Evolutionary conservation across 2,113 vertebrate genomes (phyloP).

Genomic region (Chionodraco myersi): DNA sequence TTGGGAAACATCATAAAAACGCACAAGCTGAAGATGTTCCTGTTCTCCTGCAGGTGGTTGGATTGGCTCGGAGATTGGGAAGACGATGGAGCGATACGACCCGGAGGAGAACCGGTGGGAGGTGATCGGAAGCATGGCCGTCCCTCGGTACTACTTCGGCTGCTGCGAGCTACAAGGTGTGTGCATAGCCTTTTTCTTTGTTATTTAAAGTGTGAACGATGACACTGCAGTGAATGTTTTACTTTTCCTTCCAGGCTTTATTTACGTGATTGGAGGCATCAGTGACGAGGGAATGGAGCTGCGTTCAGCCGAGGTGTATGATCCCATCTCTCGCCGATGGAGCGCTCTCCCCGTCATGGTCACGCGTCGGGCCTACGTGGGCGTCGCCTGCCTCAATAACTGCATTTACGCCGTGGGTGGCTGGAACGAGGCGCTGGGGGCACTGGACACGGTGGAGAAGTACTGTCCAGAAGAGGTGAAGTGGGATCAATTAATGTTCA

Average conservation of each 20-base stretch:
- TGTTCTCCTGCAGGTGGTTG: slow-evolving; percentile 88
- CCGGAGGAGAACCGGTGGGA: slow-evolving; percentile 97
- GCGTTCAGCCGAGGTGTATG: slow-evolving; percentile 91
- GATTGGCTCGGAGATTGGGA: slow-evolving; percentile 97
- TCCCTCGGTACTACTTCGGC: slow-evolving; percentile 95
- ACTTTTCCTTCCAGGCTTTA: slow-evolving; percentile 85
- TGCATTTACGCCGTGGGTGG: slow-evolving; percentile 95
- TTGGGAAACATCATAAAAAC: background rate
- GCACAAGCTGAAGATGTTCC: background rate
- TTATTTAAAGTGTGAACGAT: background rate
- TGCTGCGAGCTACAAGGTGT: slow-evolving; percentile 97
- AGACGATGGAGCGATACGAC: slow-evolving; percentile 95
- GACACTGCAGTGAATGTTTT: background rate
- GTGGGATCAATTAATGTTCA: background rate
- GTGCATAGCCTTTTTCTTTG: background rate
- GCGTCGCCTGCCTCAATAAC: slow-evolving; percentile 92
- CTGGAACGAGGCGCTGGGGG: slow-evolving; percentile 94
- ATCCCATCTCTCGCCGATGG: slow-evolving; percentile 94
- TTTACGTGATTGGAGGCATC: slow-evolving; percentile 96
- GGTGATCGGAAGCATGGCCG: slow-evolving; percentile 91
- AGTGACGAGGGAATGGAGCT: slow-evolving; percentile 93
- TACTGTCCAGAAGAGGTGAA: slow-evolving; percentile 96
- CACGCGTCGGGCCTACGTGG: slow-evolving; percentile 92
- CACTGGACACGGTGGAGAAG: slow-evolving; percentile 93
- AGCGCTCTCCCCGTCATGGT: slow-evolving; percentile 91